Evolutionary conservation across 2,888 invertebrate species (phyloP).

Genomic region (Hypomecis atomaria): DNA sequence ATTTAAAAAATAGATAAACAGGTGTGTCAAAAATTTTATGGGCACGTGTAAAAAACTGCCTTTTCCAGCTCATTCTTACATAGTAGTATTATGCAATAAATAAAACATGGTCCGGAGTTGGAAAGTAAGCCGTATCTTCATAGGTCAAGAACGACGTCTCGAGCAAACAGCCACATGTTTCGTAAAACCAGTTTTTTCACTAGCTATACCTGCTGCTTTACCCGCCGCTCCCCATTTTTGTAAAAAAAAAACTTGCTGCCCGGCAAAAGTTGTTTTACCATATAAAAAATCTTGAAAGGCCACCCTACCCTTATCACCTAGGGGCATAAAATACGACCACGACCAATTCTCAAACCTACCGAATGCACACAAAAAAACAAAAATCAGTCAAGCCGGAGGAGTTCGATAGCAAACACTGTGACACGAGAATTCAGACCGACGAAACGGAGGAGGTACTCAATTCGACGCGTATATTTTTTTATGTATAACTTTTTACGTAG

Average conservation of each 20-base stretch:
- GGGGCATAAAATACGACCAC: no score
- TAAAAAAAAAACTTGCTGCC: neutral
- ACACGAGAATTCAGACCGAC: no score
- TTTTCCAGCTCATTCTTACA: constrained; percentile 10
- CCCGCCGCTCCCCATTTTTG: neutral
- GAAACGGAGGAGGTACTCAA: no score
- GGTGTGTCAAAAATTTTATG: no score
- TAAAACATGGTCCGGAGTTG: constrained; percentile 17
- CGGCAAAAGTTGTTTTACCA: neutral
- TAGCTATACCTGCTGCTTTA: neutral
- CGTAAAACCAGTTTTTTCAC: constrained; percentile 10
- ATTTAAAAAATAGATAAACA: no score
- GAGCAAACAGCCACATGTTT: constrained; percentile 22
- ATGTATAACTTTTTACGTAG: no score
- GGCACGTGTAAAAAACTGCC: neutral
- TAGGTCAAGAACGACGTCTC: constrained; percentile 41
- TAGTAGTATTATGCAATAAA: constrained; percentile 28
- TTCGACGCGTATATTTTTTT: no score
- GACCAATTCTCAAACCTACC: no score
- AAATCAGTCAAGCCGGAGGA: no score
- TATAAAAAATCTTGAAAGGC: neutral
- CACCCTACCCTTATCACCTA: no score
- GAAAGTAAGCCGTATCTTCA: constrained; percentile 36
- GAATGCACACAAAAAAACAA: no score
- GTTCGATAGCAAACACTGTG: no score